phyloP scores from a whole-genome alignment of 2,113 vertebrate species.

The Vanacampus margaritifer region DNA sequence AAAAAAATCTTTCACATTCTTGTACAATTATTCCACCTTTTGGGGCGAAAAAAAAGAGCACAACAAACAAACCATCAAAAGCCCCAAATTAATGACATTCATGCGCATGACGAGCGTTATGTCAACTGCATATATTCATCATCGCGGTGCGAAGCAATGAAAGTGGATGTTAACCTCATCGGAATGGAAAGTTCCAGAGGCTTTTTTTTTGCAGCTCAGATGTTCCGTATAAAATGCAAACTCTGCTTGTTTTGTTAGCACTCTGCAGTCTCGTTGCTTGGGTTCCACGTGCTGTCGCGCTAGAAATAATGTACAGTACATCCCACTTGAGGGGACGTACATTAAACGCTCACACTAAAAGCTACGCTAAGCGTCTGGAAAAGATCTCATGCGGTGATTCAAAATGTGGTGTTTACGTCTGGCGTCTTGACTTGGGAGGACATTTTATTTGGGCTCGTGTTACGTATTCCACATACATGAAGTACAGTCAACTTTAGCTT shows the following conservation, averaged over 20 bases:
- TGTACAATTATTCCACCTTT: background rate
- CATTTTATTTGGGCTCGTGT: too few species aligned
- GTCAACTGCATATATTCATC: background rate
- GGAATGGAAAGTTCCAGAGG: background rate
- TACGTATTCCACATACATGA: too few species aligned
- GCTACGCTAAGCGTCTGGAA: background rate
- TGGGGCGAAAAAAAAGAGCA: background rate
- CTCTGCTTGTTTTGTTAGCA: background rate
- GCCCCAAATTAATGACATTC: background rate
- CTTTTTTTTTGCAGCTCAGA: background rate
- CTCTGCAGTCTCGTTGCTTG: background rate
- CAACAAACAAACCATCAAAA: background rate
- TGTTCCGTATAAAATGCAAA: constrained; percentile 1
- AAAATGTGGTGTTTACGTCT: too few species aligned
- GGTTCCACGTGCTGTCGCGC: background rate
- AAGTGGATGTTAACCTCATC: background rate
- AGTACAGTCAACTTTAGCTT: too few species aligned
- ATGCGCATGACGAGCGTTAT: background rate
- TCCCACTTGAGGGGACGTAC: background rate
- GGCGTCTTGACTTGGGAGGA: too few species aligned
- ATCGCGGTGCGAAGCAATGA: background rate
- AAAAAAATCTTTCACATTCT: background rate
- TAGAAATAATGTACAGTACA: background rate
- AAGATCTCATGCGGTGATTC: background rate
- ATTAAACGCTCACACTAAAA: background rate